Base-by-base conservation (phyloP, 1,140 invertebrate species). In the Nephila pilipes region DNA sequence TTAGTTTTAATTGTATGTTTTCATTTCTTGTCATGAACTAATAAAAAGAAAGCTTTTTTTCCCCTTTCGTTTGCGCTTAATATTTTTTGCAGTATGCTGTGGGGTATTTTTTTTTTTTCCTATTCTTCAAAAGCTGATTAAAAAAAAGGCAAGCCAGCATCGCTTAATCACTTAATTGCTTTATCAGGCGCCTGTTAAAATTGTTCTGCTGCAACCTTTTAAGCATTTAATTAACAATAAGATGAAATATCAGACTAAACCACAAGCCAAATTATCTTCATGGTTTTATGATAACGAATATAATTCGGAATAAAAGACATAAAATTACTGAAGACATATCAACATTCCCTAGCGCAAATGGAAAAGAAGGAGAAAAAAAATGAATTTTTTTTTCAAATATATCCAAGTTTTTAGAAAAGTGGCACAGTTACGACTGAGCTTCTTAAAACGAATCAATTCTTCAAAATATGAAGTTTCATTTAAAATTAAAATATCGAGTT, bases 161-260 rank as follows among this genome's bases (percentile, higher is more conserved):
- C 32, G 69, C 29, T 75, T 75, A 75, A 75, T 75, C 69, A 20
- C 69, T 75, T 75, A 75, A 75, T 75, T 75, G 69, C 69, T 75
- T 75, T 75, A 14, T 29, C 6, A 75, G 69, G 29, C 69, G 29
- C 69, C 69, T 75, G 14, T 29, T 75, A 75, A 75, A 75, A 32
- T 75, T 75, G 69, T 29, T 32, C 32, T 32, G 69, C 29, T 75
- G 25, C 69, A 32, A 32, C 69, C 18, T 75, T 46, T 75, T 75
- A 75, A 75, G 29, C 69, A 32, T 75, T 75, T 75, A 75, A 75
- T 75, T 75, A 75, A 75, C 69, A 75, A 75, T 75, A 32, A 75
- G 29, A 29, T 75, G 29, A 32, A 29, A 75, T 75, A 75, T 75
- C 69, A 75, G 69, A 75, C 69, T 75, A 36, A 75, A 75, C 69